A percentile compares a stretch with the other conserved stretches of the same genome.
Evolutionary conservation across 2,888 invertebrate species (phyloP).

Genomic region (Tetragonisca angustula): DNA sequence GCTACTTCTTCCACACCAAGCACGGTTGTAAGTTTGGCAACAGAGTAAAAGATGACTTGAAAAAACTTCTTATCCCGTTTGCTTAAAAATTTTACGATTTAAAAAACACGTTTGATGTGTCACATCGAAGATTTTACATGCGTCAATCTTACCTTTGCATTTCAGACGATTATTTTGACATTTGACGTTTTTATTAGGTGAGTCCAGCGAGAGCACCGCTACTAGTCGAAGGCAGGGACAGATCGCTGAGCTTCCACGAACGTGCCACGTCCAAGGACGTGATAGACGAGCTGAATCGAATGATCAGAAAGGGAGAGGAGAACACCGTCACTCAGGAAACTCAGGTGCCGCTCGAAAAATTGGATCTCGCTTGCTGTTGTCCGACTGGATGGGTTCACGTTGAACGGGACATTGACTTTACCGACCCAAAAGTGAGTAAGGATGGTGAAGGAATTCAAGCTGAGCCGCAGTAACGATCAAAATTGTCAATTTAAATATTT

Average conservation of each 20-base stretch:
- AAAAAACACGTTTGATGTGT: background rate
- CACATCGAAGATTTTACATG: background rate
- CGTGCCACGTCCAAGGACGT: slow-evolving; percentile 91
- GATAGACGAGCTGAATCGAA: slow-evolving; percentile 90
- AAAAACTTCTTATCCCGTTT: background rate
- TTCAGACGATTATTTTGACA: background rate
- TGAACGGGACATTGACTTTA: slow-evolving; percentile 91
- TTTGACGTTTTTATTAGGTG: slow-evolving; percentile 67
- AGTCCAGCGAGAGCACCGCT: slow-evolving; percentile 79
- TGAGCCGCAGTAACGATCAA: no score
- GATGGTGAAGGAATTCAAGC: background rate
- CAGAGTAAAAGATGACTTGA: background rate
- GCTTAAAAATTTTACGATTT: background rate
- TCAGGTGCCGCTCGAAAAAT: slow-evolving; percentile 80
- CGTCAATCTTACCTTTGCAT: background rate
- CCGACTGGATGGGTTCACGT: slow-evolving; percentile 93
- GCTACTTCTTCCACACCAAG: slow-evolving; percentile 89
- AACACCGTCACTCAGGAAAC: slow-evolving; percentile 74
- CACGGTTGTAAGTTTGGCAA: slow-evolving; percentile 86
- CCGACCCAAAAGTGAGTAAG: slow-evolving; percentile 89
- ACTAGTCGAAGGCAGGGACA: slow-evolving; percentile 81
- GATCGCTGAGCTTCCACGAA: slow-evolving; percentile 89
- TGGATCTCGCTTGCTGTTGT: slow-evolving; percentile 88
- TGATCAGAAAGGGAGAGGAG: slow-evolving; percentile 87
- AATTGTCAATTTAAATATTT: background rate